These are phyloP conservation scores for Pardalotus punctatus DNA, from an alignment of 2,113 vertebrate genomes.

Conservation along the genomic window DNA sequence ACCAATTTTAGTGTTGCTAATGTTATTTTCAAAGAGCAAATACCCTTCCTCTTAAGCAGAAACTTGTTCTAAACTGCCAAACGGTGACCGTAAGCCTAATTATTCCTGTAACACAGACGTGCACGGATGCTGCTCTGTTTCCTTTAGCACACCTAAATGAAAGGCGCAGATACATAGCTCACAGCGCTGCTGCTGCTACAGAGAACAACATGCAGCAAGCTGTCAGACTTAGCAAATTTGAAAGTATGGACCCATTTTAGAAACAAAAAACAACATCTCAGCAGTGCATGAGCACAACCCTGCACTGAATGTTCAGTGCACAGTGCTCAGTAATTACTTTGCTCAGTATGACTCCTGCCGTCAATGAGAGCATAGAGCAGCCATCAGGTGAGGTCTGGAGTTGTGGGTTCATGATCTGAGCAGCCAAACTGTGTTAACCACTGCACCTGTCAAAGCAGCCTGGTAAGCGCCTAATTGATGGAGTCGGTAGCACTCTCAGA, in stretches of 20 bases:
- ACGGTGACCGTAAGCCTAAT: neutral
- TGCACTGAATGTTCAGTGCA: neutral
- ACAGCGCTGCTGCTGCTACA: accelerated
- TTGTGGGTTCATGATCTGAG: neutral
- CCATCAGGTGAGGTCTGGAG: neutral
- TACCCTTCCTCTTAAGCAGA: neutral
- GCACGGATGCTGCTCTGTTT: neutral
- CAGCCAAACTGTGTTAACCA: neutral
- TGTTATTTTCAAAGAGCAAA: neutral
- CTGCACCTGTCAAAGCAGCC: neutral
- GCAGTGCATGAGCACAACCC: neutral
- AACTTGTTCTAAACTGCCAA: neutral
- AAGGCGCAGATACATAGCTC: neutral
- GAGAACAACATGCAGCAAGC: neutral
- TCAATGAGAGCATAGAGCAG: neutral
- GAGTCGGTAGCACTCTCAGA: neutral
- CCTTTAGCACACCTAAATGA: neutral
- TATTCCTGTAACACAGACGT: neutral
- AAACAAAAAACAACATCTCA: neutral
- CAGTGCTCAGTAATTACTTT: neutral
- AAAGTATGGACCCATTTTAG: neutral
- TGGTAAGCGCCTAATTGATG: accelerated
- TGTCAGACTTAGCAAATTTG: neutral
- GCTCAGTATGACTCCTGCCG: neutral
- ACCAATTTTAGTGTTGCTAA: neutral